These are phyloP conservation scores for Nerophis ophidion DNA, from an alignment of 2,113 vertebrate genomes.

Conservation along the genomic window DNA sequence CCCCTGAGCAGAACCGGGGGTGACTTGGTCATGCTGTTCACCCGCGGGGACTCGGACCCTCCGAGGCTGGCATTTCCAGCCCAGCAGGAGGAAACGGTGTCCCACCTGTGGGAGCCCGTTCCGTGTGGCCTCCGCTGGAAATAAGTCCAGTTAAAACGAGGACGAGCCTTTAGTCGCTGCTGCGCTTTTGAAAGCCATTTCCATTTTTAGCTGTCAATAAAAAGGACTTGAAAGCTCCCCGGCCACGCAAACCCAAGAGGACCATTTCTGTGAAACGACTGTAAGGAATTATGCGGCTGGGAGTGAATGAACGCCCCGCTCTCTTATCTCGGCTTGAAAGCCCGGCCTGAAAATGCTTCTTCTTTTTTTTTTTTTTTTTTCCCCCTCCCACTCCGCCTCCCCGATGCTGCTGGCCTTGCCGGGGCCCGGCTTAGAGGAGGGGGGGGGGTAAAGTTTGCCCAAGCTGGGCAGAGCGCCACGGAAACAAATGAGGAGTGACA, in stretches of 20 bases:
- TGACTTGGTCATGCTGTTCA: conserved; percentile 57
- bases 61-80: conserved; percentile 55
- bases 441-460: conserved; percentile 41
- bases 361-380: conserved; percentile 8
- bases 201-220: conserved; percentile 63
- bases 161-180: conserved; percentile 42
- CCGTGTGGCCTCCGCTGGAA: conserved; percentile 57
- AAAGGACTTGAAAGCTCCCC: conserved; percentile 39
- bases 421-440: conserved; percentile 39
- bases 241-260: conserved; percentile 30
- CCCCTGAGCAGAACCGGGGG: conserved; percentile 57
- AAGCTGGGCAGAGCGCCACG: conserved; percentile 55
- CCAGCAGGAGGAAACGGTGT: conserved; percentile 34
- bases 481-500: conserved; percentile 71
- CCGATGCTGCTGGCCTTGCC: conserved; percentile 58
- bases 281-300: conserved; percentile 44
- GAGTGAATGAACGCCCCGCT: conserved; percentile 41
- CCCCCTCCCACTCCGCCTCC: conserved; percentile 55
- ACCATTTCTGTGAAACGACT: conserved; percentile 41
- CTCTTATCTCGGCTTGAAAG: conserved; percentile 43
- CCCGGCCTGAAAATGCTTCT: conserved; percentile 38
- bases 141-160: conserved; percentile 44
- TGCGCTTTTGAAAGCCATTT: conserved; percentile 49
- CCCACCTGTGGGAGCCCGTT: conserved; percentile 34
- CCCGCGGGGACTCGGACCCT: conserved; percentile 43